Evolutionary conservation across 1,140 invertebrate genomes (phyloP), one percentile per base, ranked within the genome.

Genomic region (Scaptomyza hsui): DNA sequence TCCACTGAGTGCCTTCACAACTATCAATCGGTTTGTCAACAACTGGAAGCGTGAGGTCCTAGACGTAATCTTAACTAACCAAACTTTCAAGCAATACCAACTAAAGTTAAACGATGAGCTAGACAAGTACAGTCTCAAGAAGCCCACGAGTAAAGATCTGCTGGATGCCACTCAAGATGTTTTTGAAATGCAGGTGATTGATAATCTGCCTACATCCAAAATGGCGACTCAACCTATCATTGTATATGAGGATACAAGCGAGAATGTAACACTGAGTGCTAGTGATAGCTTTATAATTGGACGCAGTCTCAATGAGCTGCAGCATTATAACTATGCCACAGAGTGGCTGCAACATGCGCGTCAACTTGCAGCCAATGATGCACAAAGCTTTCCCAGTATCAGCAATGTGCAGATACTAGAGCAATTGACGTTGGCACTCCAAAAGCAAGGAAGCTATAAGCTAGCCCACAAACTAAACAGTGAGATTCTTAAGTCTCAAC

Each of bases 241-340:
- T 98, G 29, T 95, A 95, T 82, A 96, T 95, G 2, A 94, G 95
- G 6, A 94, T 55, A 26, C 16, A 4, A 19, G 49, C 9, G 3
- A 70, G 96, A 91, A 92, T 78, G 80, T 91, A 0, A 92, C 93
- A 35, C 92, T 96, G 91, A 91, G 92, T 93, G 97, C 97, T 4
- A 94, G 95, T 48, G 98, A 99, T 90, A 99, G 98, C 90, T 99
- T 97, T 92, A 97, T 99, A 92, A 93, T 99, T 12, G 98, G 98
- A 7, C 93, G 96, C 55, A 95, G 97, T 77, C 95, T 97, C 3
- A 99, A 99, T 92, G 96, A 97, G 83, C 94, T 95, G 62, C 95
- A 95, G 13, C 97, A 99, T 91, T 97, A 95, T 91, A 96, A 96
- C 73, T 98, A 98, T 85, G 97, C 97, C 0, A 94, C 96, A 0